Conservation (phyloP, 2,797 vertebrate species). For the Moxostoma hubbsi region DNA sequence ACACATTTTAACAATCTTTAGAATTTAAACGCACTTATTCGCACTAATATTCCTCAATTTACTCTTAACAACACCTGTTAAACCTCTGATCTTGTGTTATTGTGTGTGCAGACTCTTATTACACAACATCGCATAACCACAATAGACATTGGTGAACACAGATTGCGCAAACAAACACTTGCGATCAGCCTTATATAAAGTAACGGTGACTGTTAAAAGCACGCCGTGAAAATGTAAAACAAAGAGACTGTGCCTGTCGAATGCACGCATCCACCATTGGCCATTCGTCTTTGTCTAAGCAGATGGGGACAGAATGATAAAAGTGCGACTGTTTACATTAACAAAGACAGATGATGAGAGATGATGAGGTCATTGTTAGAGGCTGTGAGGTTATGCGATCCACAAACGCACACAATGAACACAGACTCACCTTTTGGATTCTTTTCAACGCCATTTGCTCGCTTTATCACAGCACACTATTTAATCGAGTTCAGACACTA, state of each 20-base stretch:
- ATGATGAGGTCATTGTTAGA: neutral
- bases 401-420: constrained; percentile 40
- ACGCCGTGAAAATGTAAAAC: neutral
- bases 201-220: neutral
- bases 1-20: constrained; percentile 11
- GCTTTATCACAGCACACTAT: constrained; percentile 61
- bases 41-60: neutral
- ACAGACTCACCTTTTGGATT: constrained; percentile 86
- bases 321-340: constrained; percentile 8
- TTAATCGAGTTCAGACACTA: constrained; percentile 70
- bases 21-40: neutral
- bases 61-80: neutral
- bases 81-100: no score
- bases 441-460: constrained; percentile 87
- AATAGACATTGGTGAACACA: neutral
- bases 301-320: constrained; percentile 51
- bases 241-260: neutral
- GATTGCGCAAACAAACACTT: constrained; percentile 31
- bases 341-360: constrained; percentile 5
- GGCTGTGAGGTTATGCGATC: constrained; percentile 10
- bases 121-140: neutral
- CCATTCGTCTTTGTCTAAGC: constrained; percentile 77
- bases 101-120: no score
- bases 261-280: constrained; percentile 53
- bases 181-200: neutral